phyloP scores from a whole-genome alignment of 1,140 invertebrate species.

The Diachasmimorpha longicaudata region DNA sequence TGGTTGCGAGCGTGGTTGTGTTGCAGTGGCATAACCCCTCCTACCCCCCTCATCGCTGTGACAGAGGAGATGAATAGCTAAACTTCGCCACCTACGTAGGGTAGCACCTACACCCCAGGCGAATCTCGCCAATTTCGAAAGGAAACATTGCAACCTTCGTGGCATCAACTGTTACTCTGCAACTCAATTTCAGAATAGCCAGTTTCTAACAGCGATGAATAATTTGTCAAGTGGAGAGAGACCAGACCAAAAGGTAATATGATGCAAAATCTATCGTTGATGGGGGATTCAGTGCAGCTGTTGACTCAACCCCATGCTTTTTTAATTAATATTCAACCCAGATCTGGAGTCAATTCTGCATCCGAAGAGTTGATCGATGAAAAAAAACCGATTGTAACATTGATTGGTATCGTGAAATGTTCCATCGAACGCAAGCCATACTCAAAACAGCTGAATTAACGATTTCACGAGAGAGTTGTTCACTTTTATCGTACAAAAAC shows the following conservation, averaged over 20 bases:
- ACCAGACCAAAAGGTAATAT: not conserved
- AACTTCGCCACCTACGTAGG: constrained; percentile 32
- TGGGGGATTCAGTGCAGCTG: not conserved
- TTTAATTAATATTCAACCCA: too few relatives aligned
- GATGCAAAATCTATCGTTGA: not conserved
- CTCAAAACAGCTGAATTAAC: not conserved
- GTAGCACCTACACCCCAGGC: constrained; percentile 19
- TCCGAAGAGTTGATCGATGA: too few relatives aligned
- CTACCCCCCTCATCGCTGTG: constrained; percentile 30
- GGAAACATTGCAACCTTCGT: not conserved
- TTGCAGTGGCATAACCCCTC: constrained; percentile 20
- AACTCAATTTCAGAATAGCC: constrained; percentile 35
- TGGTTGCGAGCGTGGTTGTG: constrained; percentile 16
- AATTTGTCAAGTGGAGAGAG: not conserved
- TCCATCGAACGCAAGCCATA: not conserved
- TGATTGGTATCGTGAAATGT: not conserved
- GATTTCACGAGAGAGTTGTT: not conserved
- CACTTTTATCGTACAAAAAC: not conserved
- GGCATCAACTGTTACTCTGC: constrained; percentile 22
- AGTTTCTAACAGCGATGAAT: not conserved
- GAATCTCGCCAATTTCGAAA: not conserved
- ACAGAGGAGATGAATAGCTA: constrained; percentile 41
- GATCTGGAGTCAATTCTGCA: too few relatives aligned
- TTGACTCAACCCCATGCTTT: too few relatives aligned
- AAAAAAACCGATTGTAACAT: not conserved